Base-by-base conservation (phyloP, 92 coral and sea anemone species). In the Palythoa grandis region DNA sequence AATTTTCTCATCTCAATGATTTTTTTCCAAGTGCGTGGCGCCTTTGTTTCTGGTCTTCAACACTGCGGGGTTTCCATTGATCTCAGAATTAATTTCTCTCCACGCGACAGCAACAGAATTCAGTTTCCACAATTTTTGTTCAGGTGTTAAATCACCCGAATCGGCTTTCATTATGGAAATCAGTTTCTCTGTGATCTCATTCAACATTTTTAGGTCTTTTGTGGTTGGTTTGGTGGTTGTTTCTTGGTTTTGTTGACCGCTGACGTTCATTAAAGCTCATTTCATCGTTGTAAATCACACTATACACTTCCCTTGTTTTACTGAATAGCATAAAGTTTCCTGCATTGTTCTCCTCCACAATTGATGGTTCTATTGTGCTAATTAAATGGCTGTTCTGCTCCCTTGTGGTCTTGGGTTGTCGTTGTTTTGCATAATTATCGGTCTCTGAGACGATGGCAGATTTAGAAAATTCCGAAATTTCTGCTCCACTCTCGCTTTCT, bases 171-270 rank as follows among this genome's bases (percentile, higher is more conserved):
- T 70, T 25, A 48, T 70, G 75, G 75, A 70, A 35, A 25, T 70
- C 1, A 70, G 15, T 35, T n/a, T 25, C 75, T 70, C 48, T 35
- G 75, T 3, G 7, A 70, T n/a, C 50, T 70, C 75, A 35, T 70
- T 70, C 8, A 70, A 13, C 12, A 13, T 25, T 70, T 11, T 70
- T 70, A 3, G 43, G 0, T 70, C 75, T 70, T 70, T 29, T 70
- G 75, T 70, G 24, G 75, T 29, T 13, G 75, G n/a, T n/a, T n/a
- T n/a, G n/a, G n/a, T n/a, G 75, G 12, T 24, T 70, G 13, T 70
- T 70, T 35, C 75, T 70, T 70, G 75, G 9, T 70, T 70, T 70
- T 70, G 75, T 70, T 70, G 75, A 70, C 75, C 75, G 47, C 78
- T 74, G 78, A 74, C 78, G 78, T 15, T 74, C 13, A 3, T 16